These are phyloP conservation scores for Clarias laeviceps DNA, from an alignment of 2,797 vertebrate species.

Conservation along the genomic window DNA sequence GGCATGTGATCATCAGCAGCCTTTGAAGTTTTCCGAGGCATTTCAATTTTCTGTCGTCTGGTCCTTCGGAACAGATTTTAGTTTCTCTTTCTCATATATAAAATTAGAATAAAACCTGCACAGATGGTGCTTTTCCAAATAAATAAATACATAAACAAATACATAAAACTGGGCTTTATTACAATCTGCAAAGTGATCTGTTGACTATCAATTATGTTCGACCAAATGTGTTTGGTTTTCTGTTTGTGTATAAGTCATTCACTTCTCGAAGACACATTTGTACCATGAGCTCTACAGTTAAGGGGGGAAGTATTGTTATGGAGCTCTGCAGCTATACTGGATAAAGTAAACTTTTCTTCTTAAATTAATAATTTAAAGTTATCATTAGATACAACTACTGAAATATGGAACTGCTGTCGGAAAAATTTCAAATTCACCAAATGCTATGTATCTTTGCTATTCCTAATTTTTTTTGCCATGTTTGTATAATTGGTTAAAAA, in stretches of 20 bases:
- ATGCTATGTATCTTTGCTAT: too few relatives aligned
- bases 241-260: conserved; percentile 33
- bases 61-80: not conserved
- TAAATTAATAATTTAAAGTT: too few relatives aligned
- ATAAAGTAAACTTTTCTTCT: not conserved
- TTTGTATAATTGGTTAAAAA: too few relatives aligned
- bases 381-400: too few relatives aligned
- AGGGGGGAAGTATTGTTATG: not conserved
- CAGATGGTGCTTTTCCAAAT: conserved; percentile 3
- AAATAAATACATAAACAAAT: not conserved
- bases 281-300: conserved; percentile 11
- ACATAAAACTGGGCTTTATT: not conserved
- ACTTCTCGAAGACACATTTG: not conserved
- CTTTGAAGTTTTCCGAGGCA: conserved; percentile 26
- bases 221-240: conserved; percentile 21
- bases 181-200: not conserved
- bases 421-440: too few relatives aligned
- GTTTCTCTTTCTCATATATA: not conserved
- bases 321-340: not conserved
- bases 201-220: not conserved
- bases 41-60: conserved; percentile 6
- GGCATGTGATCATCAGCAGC: not conserved
- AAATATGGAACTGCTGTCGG: too few relatives aligned
- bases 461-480: too few relatives aligned
- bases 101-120: conserved; percentile 26